These are phyloP conservation scores for Tupaia tana DNA, from an alignment of 2,113 vertebrate species.

Conservation along the genomic window DNA sequence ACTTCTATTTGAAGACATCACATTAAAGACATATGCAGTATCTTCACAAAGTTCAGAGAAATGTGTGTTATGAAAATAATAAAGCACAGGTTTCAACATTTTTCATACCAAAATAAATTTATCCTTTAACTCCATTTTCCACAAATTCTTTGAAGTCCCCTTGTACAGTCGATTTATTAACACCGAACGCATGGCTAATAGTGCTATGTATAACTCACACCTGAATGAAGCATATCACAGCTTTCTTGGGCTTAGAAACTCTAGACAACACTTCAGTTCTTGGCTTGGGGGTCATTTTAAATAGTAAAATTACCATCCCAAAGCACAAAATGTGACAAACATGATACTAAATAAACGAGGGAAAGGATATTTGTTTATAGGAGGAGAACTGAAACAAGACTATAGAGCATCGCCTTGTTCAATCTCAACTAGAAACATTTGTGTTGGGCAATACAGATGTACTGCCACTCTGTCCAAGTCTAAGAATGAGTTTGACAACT, in stretches of 20 bases:
- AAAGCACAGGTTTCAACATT: too few relatives aligned
- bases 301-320: neutral
- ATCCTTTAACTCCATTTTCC: too few relatives aligned
- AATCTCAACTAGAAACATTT: neutral
- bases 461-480: neutral
- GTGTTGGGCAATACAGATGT: neutral
- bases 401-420: fast-evolving
- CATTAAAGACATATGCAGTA: neutral
- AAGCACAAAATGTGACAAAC: neutral
- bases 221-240: neutral
- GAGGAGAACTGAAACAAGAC: neutral
- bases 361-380: neutral
- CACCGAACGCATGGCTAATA: neutral
- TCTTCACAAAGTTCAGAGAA: too few relatives aligned
- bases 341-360: neutral
- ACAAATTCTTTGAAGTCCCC: too few relatives aligned
- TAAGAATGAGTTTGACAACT: neutral
- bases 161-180: neutral
- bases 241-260: neutral
- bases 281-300: neutral
- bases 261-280: neutral
- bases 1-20: neutral
- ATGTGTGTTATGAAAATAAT: too few relatives aligned
- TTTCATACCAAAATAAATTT: too few relatives aligned
- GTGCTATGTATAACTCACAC: neutral